Conservation (phyloP, 2,888 invertebrate species). For the Ptychoptera albimana region DNA sequence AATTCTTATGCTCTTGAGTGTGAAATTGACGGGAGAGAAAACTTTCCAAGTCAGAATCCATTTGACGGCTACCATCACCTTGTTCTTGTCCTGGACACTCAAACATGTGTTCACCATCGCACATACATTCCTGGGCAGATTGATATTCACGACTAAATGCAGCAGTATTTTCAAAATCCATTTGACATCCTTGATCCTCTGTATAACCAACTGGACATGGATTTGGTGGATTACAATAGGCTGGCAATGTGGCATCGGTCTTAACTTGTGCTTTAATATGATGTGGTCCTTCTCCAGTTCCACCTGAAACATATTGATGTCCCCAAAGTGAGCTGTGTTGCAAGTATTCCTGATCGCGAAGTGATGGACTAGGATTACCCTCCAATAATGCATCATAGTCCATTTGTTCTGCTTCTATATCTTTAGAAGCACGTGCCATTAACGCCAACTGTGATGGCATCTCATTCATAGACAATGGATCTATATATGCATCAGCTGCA, state of each 20-base stretch:
- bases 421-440: slow-evolving; percentile 38
- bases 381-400: slow-evolving; percentile 60
- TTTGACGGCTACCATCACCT: slow-evolving; percentile 16
- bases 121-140: slow-evolving; percentile 87
- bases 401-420: slow-evolving; percentile 41
- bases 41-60: slow-evolving; percentile 45
- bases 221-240: slow-evolving; percentile 98
- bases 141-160: slow-evolving; percentile 89
- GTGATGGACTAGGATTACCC: slow-evolving; percentile 55
- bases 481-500: slow-evolving; percentile 36
- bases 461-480: slow-evolving; percentile 19
- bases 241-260: slow-evolving; percentile 81
- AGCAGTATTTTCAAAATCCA: slow-evolving; percentile 86
- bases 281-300: slow-evolving; percentile 49
- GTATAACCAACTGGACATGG: slow-evolving; percentile 90
- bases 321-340: slow-evolving; percentile 66
- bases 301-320: slow-evolving; percentile 59
- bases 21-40: slow-evolving; percentile 38
- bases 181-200: slow-evolving; percentile 79
- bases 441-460: slow-evolving; percentile 24
- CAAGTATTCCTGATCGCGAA: slow-evolving; percentile 75
- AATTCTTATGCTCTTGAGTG: slow-evolving; percentile 46
- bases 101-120: slow-evolving; percentile 96
- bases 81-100: slow-evolving; percentile 52
- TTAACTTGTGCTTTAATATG: slow-evolving; percentile 49